Evolutionary conservation across 2,797 vertebrate genomes (phyloP).

Genomic region (Helostoma temminkii): DNA sequence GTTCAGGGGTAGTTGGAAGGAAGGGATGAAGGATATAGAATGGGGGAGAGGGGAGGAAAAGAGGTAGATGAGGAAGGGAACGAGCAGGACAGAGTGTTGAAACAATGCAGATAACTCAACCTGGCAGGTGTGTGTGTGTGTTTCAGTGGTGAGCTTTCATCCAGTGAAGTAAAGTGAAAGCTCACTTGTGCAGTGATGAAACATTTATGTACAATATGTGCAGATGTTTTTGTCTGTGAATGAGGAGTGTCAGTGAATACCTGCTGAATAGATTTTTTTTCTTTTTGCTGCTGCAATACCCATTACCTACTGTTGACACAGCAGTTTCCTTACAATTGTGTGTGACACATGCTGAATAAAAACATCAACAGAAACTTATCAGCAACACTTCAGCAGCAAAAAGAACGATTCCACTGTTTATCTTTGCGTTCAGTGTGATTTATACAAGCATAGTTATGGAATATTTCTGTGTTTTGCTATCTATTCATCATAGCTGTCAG

Average conservation of each 20-base stretch:
- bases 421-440: too few relatives aligned
- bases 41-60: neutral
- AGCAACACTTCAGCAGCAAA: too few relatives aligned
- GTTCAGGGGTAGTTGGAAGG: conserved; percentile 4
- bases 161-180: conserved; percentile 72
- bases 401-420: too few relatives aligned
- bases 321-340: conserved; percentile 1
- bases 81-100: conserved; percentile 39
- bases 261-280: conserved; percentile 48
- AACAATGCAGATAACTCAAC: conserved; percentile 71
- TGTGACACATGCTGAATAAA: neutral
- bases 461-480: too few relatives aligned
- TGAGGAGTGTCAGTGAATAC: conserved; percentile 32
- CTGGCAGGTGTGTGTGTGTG: conserved; percentile 60
- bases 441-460: too few relatives aligned
- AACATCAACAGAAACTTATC: neutral
- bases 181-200: conserved; percentile 65
- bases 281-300: conserved; percentile 28
- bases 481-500: too few relatives aligned
- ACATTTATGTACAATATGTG: conserved; percentile 61
- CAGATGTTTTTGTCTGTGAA: conserved; percentile 1
- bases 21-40: conserved; percentile 6
- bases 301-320: conserved; percentile 27
- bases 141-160: conserved; percentile 52
- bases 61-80: conserved; percentile 20